Base-by-base conservation (phyloP, 2,888 invertebrate genomes). In the Strigamia transsilvanica region DNA sequence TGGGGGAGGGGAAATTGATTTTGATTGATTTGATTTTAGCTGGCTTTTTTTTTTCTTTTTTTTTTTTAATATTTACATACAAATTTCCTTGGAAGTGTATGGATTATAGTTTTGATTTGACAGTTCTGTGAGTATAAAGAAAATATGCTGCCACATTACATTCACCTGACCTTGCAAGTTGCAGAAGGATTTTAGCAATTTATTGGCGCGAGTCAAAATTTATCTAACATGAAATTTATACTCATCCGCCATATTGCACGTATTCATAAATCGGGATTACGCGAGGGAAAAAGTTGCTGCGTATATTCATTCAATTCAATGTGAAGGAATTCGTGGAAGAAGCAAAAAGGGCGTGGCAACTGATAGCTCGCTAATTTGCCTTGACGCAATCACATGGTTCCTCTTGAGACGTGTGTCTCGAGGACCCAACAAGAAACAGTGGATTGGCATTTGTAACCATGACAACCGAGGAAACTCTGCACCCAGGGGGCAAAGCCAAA, bases 151-250 rank as follows among this genome's bases (percentile, higher is more conserved):
- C 4, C 73, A 73, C 27, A 32, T 73, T 27, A 32, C 32, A 73
- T 27, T 73, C 27, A 18, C 56, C 73, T 73, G 73, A 73, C 73
- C 73, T 73, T 73, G 73, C 73, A 73, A 73, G 9, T 18, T 18
- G 56, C 18, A 56, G 21, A 56, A 56, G 56, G 56, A 27, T 32
- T 73, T n/a, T n/a, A 10, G 73, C 73, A 27, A 73, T 73, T 73
- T 73, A 73, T 73, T 73, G 73, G 73, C 32, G 27, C 13, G 73
- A 27, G 73, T 73, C 32, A 73, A 73, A 73, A 73, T 73, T 73
- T n/a, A 73, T 73, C 73, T n/a, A 73, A 73, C 73, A n/a, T 73
- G 73, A 73, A 73, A 73, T 73, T 73, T 73, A 73, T 73, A n/a
- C 73, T 73, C 73, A 73, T 73, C 73, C 73, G 32, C 73, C 73